phyloP scores from a whole-genome alignment of 2,797 vertebrate genomes.

The Pseudochromis fuscus region DNA sequence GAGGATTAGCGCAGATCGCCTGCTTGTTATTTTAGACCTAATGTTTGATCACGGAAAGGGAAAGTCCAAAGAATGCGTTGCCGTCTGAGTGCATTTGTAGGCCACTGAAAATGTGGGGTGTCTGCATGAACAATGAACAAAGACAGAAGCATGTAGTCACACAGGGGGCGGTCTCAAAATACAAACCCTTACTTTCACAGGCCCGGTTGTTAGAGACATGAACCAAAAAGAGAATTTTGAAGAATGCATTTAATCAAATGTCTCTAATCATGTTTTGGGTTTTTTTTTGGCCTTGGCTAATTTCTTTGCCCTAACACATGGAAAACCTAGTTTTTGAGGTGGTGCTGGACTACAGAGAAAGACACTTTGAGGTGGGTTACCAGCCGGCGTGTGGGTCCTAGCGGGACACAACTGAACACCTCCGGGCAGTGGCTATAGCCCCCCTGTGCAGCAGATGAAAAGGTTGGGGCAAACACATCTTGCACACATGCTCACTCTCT shows the following conservation, averaged over 20 bases:
- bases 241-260: slow-evolving; percentile 5
- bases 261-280: no score
- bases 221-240: slow-evolving; percentile 1
- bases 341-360: slow-evolving; percentile 88
- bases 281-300: slow-evolving; percentile 41
- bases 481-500: slow-evolving; percentile 84
- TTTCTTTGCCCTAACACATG: slow-evolving; percentile 55
- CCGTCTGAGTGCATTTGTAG: slow-evolving; percentile 24
- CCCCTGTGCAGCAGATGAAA: slow-evolving; percentile 91
- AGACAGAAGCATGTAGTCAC: slow-evolving; percentile 30
- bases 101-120: slow-evolving; percentile 1
- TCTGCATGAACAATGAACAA: slow-evolving; percentile 25
- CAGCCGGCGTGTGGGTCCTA: slow-evolving; percentile 89
- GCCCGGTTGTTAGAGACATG: slow-evolving; percentile 40
- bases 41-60: not conserved
- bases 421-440: slow-evolving; percentile 93
- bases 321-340: slow-evolving; percentile 78
- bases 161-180: slow-evolving; percentile 76
- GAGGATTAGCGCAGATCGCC: no score
- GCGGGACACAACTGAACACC: slow-evolving; percentile 89
- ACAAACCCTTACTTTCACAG: slow-evolving; percentile 83
- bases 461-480: slow-evolving; percentile 92
- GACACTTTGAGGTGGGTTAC: slow-evolving; percentile 91
- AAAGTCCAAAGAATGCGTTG: slow-evolving; percentile 62
- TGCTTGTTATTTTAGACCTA: no score